A percentile compares a stretch with the other conserved stretches of the same genome.
These are phyloP conservation scores for Pseudochromis fuscus DNA, from an alignment of 2,797 vertebrate species.

Conservation along the genomic window DNA sequence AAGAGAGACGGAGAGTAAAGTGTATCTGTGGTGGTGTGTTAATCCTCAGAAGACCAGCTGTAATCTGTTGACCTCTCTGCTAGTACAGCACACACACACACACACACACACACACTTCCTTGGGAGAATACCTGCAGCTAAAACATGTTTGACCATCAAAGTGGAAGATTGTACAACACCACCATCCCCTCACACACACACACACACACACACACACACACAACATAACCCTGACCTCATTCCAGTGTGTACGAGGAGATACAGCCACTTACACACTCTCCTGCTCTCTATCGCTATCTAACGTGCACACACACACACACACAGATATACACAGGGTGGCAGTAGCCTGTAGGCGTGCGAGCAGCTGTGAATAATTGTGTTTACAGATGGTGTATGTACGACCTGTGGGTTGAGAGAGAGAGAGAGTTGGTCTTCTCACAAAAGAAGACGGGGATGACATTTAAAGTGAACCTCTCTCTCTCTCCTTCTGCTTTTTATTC, in stretches of 20 bases:
- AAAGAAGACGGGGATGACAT: constrained; percentile 54
- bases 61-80: constrained; percentile 71
- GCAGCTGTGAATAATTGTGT: constrained; percentile 82
- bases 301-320: constrained; percentile 15
- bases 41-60: constrained; percentile 63
- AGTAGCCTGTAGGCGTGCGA: constrained; percentile 65
- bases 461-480: constrained; percentile 30
- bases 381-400: constrained; percentile 80
- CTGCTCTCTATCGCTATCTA: constrained; percentile 41
- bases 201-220: constrained; percentile 39
- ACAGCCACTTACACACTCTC: constrained; percentile 62
- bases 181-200: constrained; percentile 43
- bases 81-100: constrained; percentile 16
- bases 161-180: constrained; percentile 68
- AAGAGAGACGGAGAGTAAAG: constrained; percentile 43
- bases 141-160: constrained; percentile 74
- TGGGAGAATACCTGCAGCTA: constrained; percentile 71
- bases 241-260: constrained; percentile 54
- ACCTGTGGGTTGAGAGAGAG: constrained; percentile 67
- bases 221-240: constrained; percentile 71
- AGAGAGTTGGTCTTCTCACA: constrained; percentile 24
- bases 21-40: constrained; percentile 54
- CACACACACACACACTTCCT: constrained; percentile 45
- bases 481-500: constrained; percentile 12
- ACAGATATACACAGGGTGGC: constrained; percentile 56